Conservation (phyloP, 2,797 vertebrate species). For the Taenioides sp. region DNA sequence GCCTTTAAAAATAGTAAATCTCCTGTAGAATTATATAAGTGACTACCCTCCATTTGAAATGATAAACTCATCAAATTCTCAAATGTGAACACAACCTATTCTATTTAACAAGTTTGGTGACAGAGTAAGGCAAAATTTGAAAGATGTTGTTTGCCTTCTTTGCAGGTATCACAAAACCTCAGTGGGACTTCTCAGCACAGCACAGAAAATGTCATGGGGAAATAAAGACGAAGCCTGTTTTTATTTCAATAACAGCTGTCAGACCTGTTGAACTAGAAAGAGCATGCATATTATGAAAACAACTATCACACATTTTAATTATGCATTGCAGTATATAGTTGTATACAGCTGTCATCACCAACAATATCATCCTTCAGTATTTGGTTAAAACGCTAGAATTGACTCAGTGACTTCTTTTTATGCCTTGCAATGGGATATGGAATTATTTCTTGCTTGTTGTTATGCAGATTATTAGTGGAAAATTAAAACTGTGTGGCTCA, state of each 20-base stretch:
- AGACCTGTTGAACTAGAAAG: conserved; percentile 2
- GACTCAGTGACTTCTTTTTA: conserved; percentile 13
- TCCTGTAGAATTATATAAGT: too few relatives aligned
- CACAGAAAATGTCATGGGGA: conserved; percentile 22
- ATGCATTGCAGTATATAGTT: neutral
- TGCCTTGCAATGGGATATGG: conserved; percentile 12
- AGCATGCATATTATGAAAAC: neutral
- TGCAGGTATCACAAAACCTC: conserved; percentile 33
- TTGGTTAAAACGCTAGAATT: conserved; percentile 26
- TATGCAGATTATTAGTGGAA: conserved; percentile 35
- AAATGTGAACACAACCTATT: neutral
- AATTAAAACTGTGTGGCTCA: conserved; percentile 44
- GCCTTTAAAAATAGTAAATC: neutral
- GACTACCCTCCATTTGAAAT: neutral
- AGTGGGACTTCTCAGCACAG: conserved; percentile 34
- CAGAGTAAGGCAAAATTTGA: conserved; percentile 37
- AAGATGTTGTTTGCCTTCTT: conserved; percentile 42
- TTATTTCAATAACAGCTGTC: conserved; percentile 7
- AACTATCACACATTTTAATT: neutral
- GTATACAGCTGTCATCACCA: neutral
- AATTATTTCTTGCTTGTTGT: conserved; percentile 42
- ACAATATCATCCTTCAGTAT: conserved; percentile 11
- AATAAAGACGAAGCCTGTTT: conserved; percentile 20
- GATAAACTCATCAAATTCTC: neutral
- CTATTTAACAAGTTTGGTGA: conserved; percentile 30